A percentile compares a stretch with the other conserved stretches of the same genome.
Conservation (phyloP, 1,140 invertebrate genomes). For the Polypedilum pembai region DNA sequence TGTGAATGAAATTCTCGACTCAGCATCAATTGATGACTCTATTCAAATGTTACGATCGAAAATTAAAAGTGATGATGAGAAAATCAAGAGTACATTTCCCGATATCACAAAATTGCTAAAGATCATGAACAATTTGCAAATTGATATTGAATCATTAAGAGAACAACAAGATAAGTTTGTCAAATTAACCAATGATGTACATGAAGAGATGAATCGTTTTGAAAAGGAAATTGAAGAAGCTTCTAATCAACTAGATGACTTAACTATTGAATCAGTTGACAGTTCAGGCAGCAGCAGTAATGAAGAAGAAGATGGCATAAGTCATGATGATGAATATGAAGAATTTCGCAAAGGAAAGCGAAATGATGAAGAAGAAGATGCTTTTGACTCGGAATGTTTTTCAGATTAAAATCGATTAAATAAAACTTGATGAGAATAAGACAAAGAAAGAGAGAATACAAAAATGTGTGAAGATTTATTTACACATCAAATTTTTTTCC, state of each 20-base stretch:
- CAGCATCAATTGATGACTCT: neutral
- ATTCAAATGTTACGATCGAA: neutral
- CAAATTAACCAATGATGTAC: neutral
- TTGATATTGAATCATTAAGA: neutral
- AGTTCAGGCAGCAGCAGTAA: neutral
- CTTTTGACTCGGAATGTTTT: conserved; percentile 1
- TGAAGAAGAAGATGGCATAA: neutral
- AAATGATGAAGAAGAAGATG: neutral
- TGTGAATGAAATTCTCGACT: neutral
- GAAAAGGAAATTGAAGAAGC: neutral
- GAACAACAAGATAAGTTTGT: neutral
- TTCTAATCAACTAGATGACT: neutral
- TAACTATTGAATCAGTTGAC: neutral
- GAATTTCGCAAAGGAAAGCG: neutral
- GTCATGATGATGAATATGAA: neutral
- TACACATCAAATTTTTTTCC: conserved; percentile 28
- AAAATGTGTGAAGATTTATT: neutral
- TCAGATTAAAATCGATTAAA: conserved; percentile 1
- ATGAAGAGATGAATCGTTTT: neutral
- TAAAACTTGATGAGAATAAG: neutral
- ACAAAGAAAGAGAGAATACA: neutral
- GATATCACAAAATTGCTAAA: neutral
- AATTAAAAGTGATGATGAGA: neutral
- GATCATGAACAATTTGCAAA: conserved; percentile 4
- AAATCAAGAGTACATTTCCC: neutral